phyloP scores from a whole-genome alignment of 1,140 invertebrate species.

The Drosophila cardini region DNA sequence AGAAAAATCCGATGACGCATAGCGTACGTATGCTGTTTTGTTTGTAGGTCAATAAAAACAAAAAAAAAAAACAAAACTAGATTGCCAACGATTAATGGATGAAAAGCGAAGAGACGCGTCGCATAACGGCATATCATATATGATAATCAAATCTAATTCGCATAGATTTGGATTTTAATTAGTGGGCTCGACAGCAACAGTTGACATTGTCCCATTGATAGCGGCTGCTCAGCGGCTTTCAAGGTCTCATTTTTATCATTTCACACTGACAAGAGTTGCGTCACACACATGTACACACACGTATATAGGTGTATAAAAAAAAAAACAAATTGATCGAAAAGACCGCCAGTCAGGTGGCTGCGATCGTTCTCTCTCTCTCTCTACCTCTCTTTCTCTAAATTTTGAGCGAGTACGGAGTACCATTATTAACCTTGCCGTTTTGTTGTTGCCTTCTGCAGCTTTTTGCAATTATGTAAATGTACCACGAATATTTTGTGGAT shows the following conservation, averaged over 20 bases:
- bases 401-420: neutral
- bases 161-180: constrained; percentile 70
- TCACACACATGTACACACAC: constrained; percentile 28
- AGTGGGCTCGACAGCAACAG: constrained; percentile 71
- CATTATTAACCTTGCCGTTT: constrained; percentile 47
- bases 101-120: constrained; percentile 14
- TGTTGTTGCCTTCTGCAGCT: constrained; percentile 35
- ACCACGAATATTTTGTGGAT: constrained; percentile 23
- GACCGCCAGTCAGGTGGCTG: constrained; percentile 65
- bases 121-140: constrained; percentile 37
- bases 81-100: constrained; percentile 15
- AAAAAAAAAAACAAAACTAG: too few relatives aligned
- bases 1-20: constrained; percentile 27
- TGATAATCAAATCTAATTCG: constrained; percentile 69
- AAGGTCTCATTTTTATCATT: constrained; percentile 54
- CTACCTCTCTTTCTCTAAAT: constrained; percentile 30
- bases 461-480: constrained; percentile 82
- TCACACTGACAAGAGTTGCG: constrained; percentile 24
- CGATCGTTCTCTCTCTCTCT: constrained; percentile 30
- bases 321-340: constrained; percentile 45
- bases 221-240: constrained; percentile 51
- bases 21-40: neutral
- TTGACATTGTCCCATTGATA: constrained; percentile 64
- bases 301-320: neutral
- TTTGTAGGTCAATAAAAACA: constrained; percentile 33